Base-by-base conservation (phyloP, 2,113 vertebrate species). In the Esox niger region DNA sequence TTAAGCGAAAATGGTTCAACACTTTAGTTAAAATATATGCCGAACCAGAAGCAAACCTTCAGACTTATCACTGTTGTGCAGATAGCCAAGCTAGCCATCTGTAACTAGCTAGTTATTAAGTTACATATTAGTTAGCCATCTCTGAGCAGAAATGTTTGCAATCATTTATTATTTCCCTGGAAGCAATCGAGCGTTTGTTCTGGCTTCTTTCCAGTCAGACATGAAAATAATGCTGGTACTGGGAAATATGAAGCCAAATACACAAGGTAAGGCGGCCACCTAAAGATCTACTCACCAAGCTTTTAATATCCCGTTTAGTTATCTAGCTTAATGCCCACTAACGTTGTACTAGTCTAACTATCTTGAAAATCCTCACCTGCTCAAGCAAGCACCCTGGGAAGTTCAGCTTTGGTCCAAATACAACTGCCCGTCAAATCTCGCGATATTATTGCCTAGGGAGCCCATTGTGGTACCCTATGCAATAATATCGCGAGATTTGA, bases 371-470 rank as follows among this genome's bases (percentile, higher is more conserved):
- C n/a, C 21, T n/a, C 5, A 52, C 47, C 47, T 21, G 47, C n/a
- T 52, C 8, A 10, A 43, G 38, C 47, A 52, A 3, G 17, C 17
- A 49, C 17, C 9, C 6, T 52, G n/a, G 8, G 47, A n/a, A 21
- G 47, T 21, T 8, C n/a, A 11, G 54, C 23, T 13, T 13, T 56
- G 54, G n/a, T 26, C 26, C 35, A 15, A 30, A 29, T 27, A 26
- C 68, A 56, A 55, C 68, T 62, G 68, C 74, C 66, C 58, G 66
- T 76, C 57, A 76, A 70, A 62, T 30, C 69, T 76, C 74, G 68
- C 74, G 68, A 70, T 49, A 70, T 30, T n/a, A 46, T 43, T 43
- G 38, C 15, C 15, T 15, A 43, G 38, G 38, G 38, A 43, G 38
- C 10, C n/a, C n/a, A n/a, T n/a, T n/a, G n/a, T n/a, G n/a, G n/a